phyloP scores from a whole-genome alignment of 92 coral and sea anemone species.

The Isaurus tuberculatus region DNA sequence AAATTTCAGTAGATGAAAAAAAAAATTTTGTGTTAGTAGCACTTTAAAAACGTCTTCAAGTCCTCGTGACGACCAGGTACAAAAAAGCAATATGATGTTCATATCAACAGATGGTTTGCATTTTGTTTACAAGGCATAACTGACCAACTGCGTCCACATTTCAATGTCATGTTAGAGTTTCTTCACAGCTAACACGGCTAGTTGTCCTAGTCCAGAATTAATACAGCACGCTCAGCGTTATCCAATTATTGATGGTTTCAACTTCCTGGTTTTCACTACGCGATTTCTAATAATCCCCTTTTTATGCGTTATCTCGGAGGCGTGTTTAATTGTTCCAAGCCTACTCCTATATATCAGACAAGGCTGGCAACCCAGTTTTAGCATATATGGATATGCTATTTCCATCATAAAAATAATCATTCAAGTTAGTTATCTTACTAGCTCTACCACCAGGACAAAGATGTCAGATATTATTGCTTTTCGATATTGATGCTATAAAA shows the following conservation, averaged over 20 bases:
- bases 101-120: not conserved
- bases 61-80: too few relatives aligned
- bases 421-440: constrained; percentile 21
- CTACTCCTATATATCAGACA: constrained; percentile 40
- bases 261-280: constrained; percentile 31
- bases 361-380: constrained; percentile 49
- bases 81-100: not conserved
- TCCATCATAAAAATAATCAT: constrained; percentile 21
- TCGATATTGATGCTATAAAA: not conserved
- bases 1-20: too few relatives aligned
- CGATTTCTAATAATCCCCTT: constrained; percentile 38
- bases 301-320: constrained; percentile 51
- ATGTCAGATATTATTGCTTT: constrained; percentile 38
- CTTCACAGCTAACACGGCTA: not conserved
- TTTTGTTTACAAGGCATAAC: constrained; percentile 49
- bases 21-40: too few relatives aligned
- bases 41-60: too few relatives aligned
- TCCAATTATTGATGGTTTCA: not conserved
- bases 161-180: not conserved
- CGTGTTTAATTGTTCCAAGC: constrained; percentile 47
- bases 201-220: constrained; percentile 35
- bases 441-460: constrained; percentile 53
- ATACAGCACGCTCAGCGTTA: constrained; percentile 49
- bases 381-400: constrained; percentile 17
- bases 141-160: not conserved